Evolutionary conservation across 2,797 vertebrate genomes (phyloP), one percentile per base, ranked within the genome.

Genomic region (Xenopus petersii): DNA sequence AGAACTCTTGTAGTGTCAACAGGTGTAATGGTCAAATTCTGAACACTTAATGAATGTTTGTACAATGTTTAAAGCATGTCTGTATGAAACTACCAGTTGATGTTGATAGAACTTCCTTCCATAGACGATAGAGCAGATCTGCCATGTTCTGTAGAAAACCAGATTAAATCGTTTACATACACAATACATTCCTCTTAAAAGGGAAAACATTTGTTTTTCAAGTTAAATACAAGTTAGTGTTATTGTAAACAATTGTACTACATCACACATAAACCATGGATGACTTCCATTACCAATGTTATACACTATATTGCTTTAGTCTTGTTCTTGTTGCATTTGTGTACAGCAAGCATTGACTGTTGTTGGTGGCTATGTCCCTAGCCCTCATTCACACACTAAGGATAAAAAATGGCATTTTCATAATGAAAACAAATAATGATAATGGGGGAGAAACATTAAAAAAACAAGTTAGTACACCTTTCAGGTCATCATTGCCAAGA

Each of bases 401-500:
- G 82, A 68, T 79, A 83, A 73, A 58, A 75, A 72, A 73, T 67
- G 61, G 59, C 62, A 70, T 64, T 64, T 70, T 70, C 4, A 64
- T 36, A 54, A 16, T 54, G 61, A 21, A 65, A 67, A 33, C 55
- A 16, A 68, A 78, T 33, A 67, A 70, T 74, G 59, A 60, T 79
- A 89, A 91, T 84, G 7, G 15, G 6, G 36, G 36, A 56, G 15
- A 56, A 56, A 17, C 16, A n/a, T 42, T 42, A 42, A 42, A 56
- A 55, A 55, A 49, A 88, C 60, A 89, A 87, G 92, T 87, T 84
- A 80, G 82, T 93, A 96, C 93, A 92, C 92, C 94, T 95, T 96
- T 93, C 93, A 94, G 94, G 93, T 95, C 91, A 82, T 92, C 89
- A 90, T 91, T 89, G 93, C 89, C 91, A 89, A 93, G 90, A 90